Percentiles rank a stretch among this genome's conserved stretches.
Conservation (phyloP, 2,113 vertebrate species). For the Mormyrus iriodes region DNA sequence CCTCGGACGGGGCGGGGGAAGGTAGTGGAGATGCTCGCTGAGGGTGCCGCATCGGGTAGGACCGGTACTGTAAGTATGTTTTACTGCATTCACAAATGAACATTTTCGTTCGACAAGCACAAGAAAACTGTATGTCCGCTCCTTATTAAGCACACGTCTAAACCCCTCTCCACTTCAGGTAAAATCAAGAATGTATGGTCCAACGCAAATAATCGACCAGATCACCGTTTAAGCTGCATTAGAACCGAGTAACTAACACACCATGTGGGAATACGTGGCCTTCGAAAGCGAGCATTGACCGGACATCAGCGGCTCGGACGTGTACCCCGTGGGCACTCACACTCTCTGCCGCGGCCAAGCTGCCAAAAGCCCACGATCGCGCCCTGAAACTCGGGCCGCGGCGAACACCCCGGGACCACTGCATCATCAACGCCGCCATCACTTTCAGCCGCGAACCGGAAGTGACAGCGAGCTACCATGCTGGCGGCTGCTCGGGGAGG, state of each 20-base stretch:
- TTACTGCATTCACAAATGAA: background rate
- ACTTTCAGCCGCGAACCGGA: background rate
- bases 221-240: background rate
- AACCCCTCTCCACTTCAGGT: too few relatives aligned
- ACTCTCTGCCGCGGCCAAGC: conserved; percentile 29
- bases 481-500: background rate
- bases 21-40: background rate
- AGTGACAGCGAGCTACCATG: conserved; percentile 2
- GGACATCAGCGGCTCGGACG: background rate
- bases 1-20: too few relatives aligned
- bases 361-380: conserved; percentile 36
- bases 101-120: too few relatives aligned
- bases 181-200: background rate
- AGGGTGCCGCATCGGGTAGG: background rate
- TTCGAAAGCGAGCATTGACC: background rate
- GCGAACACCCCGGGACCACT: conserved; percentile 39
- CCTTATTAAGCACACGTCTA: too few relatives aligned
- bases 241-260: background rate
- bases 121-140: too few relatives aligned
- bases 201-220: background rate
- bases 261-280: background rate
- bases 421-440: conserved; percentile 58
- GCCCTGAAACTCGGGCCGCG: conserved; percentile 38
- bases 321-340: conserved; percentile 38
- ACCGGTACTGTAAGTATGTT: background rate